Evolutionary conservation across 2,797 vertebrate genomes (phyloP).

Genomic region (Echiichthys vipera): DNA sequence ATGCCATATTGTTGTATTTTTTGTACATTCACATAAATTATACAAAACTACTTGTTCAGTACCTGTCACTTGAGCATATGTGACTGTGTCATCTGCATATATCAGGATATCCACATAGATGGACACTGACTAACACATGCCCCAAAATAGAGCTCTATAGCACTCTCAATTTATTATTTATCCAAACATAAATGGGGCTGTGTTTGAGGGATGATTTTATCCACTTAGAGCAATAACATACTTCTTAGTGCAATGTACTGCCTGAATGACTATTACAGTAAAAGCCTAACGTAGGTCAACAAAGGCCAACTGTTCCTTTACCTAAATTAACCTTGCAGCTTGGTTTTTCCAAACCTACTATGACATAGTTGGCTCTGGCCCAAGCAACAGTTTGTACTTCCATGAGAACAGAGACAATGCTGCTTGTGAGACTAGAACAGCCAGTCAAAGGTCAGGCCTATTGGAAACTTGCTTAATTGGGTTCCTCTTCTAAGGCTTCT

Average conservation of each 20-base stretch:
- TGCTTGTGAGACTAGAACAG: conserved; percentile 21
- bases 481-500: background rate
- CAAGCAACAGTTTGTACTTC: background rate
- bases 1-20: background rate
- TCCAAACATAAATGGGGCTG: background rate
- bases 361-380: conserved; percentile 9
- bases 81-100: background rate
- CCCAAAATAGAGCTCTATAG: background rate
- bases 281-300: background rate
- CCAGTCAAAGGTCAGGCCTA: conserved; percentile 9
- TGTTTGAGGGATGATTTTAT: background rate
- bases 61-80: background rate
- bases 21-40: background rate
- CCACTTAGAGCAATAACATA: background rate
- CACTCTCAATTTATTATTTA: background rate
- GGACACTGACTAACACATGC: background rate
- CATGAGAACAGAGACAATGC: conserved; percentile 13
- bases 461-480: conserved; percentile 14
- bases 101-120: background rate
- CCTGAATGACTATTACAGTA: background rate
- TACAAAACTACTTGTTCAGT: background rate
- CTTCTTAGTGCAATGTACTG: background rate
- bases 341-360: background rate
- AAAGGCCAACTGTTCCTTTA: background rate
- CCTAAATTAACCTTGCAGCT: background rate